Conservation (phyloP, 2,888 invertebrate genomes). For the Dynastes maya region DNA sequence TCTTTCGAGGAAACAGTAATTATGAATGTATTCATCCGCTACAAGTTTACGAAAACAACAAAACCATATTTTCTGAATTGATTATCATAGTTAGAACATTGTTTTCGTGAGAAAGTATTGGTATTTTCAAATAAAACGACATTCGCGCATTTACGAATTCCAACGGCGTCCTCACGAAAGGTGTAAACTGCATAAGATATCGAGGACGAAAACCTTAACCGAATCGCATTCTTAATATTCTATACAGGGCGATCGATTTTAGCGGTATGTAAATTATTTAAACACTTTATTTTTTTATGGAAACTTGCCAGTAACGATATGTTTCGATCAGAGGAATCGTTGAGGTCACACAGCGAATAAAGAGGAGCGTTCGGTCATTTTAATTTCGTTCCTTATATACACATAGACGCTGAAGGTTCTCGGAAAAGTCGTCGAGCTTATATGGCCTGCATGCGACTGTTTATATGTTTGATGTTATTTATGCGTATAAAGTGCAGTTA, state of each 20-base stretch:
- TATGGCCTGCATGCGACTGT: no score
- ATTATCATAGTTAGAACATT: not conserved
- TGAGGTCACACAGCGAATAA: not conserved
- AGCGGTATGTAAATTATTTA: constrained; percentile 60
- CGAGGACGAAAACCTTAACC: not conserved
- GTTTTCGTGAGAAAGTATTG: constrained; percentile 12
- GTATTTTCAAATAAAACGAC: not conserved
- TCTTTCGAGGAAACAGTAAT: no score
- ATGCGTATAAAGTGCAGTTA: not conserved
- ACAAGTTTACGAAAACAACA: no score
- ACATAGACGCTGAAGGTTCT: not conserved
- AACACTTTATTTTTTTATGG: constrained; percentile 25
- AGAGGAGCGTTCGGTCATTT: constrained; percentile 20
- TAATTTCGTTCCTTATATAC: constrained; percentile 28
- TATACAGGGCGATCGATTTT: not conserved
- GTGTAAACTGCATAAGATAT: constrained; percentile 6
- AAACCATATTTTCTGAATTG: not conserved
- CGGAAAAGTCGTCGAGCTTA: not conserved
- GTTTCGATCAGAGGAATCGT: constrained; percentile 8
- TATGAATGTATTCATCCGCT: no score
- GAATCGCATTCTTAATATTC: not conserved
- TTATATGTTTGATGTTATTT: not conserved
- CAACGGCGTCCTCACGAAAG: not conserved
- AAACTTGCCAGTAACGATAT: constrained; percentile 22
- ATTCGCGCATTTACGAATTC: constrained; percentile 6